Conservation (phyloP, 2,797 vertebrate species). For the Ptychadena robeensis region DNA sequence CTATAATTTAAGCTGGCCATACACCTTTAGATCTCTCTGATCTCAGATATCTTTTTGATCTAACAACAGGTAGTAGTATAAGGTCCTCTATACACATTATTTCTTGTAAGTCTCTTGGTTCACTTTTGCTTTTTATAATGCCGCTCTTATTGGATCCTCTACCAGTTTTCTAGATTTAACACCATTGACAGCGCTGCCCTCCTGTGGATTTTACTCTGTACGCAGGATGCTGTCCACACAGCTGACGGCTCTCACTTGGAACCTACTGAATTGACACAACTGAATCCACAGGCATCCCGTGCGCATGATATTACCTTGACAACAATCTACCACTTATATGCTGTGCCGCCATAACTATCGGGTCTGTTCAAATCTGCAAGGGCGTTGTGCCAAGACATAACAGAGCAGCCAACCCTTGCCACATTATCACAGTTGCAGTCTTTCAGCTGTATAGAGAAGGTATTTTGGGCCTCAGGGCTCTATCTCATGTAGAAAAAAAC, state of each 20-base stretch:
- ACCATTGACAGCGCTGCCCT: conserved; percentile 4
- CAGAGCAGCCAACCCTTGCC: conserved; percentile 63
- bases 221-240: conserved; percentile 28
- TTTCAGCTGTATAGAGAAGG: conserved; percentile 69
- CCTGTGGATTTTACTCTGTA: conserved; percentile 3
- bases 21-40: too few relatives aligned
- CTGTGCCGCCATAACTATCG: conserved; percentile 57
- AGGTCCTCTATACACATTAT: too few relatives aligned
- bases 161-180: conserved; percentile 14
- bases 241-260: neutral
- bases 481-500: neutral
- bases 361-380: conserved; percentile 65
- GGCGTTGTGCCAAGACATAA: conserved; percentile 71
- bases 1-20: too few relatives aligned
- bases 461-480: conserved; percentile 26
- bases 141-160: neutral
- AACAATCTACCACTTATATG: conserved; percentile 68
- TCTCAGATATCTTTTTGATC: too few relatives aligned
- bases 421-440: conserved; percentile 67
- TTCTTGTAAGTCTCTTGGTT: too few relatives aligned
- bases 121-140: neutral
- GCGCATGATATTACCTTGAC: conserved; percentile 64
- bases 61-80: too few relatives aligned
- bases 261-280: conserved; percentile 65
- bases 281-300: conserved; percentile 66